Conservation (phyloP, 2,797 vertebrate species). For the Benthosema pterotum region DNA sequence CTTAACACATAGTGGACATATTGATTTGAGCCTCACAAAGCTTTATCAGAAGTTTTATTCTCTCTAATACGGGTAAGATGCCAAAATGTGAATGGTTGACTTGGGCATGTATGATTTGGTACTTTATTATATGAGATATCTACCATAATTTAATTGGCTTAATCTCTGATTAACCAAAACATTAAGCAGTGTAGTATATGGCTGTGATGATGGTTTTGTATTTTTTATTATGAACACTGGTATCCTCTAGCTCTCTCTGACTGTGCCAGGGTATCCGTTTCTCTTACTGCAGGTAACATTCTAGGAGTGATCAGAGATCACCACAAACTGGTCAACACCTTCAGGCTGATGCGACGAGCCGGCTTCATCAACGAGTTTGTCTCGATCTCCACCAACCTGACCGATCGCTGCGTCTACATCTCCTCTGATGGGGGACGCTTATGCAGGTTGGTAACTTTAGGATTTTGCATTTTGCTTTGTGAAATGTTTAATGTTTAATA, state of each 20-base stretch:
- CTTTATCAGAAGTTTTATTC: too few species aligned
- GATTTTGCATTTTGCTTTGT: too few species aligned
- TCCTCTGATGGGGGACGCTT: constrained; percentile 96
- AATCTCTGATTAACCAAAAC: too few species aligned
- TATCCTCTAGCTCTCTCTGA: not conserved
- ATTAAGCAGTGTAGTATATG: not conserved
- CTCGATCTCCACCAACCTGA: constrained; percentile 96
- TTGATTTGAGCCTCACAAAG: too few species aligned
- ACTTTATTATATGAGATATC: too few species aligned
- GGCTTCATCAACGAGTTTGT: constrained; percentile 99
- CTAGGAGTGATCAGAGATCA: constrained; percentile 95
- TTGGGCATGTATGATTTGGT: too few species aligned
- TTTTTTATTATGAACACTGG: not conserved
- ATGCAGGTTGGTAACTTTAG: constrained; percentile 84
- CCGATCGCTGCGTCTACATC: constrained; percentile 96
- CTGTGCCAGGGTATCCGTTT: constrained; percentile 7
- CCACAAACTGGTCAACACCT: constrained; percentile 91
- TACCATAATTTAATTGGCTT: too few species aligned
- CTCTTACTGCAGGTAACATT: constrained; percentile 87
- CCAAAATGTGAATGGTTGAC: too few species aligned
- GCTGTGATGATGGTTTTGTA: too few species aligned
- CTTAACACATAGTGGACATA: too few species aligned
- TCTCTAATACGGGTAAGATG: too few species aligned
- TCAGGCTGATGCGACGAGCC: constrained; percentile 95
- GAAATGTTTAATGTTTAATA: too few species aligned